These are phyloP conservation scores for Leptinotarsa rubiginosa DNA, from an alignment of 2,888 invertebrate genomes.

Conservation along the genomic window DNA sequence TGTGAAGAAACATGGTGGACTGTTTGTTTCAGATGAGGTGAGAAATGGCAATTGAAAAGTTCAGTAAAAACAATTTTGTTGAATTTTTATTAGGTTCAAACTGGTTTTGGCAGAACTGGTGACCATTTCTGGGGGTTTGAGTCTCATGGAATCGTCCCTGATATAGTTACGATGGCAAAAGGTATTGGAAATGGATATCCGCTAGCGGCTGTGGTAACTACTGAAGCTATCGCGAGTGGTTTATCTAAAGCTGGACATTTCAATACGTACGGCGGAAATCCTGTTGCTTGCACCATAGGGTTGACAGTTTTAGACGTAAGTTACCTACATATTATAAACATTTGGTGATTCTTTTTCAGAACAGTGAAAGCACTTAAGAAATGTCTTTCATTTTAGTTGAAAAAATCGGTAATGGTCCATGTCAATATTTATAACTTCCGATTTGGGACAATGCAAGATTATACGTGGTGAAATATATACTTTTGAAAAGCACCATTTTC, in stretches of 20 bases:
- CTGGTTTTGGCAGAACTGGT: constrained; percentile 95
- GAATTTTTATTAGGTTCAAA: constrained; percentile 79
- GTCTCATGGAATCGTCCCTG: constrained; percentile 85
- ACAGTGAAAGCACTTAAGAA: too few relatives aligned
- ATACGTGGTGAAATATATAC: too few relatives aligned
- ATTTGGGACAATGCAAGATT: too few relatives aligned
- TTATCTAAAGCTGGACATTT: constrained; percentile 85
- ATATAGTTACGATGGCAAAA: constrained; percentile 96
- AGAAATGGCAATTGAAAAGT: constrained; percentile 27
- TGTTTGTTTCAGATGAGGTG: constrained; percentile 93
- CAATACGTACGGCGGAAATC: constrained; percentile 97
- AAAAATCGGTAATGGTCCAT: too few relatives aligned
- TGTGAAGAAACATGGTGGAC: constrained; percentile 84
- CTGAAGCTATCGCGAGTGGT: constrained; percentile 84
- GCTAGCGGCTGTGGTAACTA: constrained; percentile 94
- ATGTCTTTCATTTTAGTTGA: too few relatives aligned
- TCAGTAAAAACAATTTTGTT: too few relatives aligned
- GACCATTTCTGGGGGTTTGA: constrained; percentile 98
- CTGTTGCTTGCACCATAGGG: constrained; percentile 89
- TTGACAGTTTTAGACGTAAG: constrained; percentile 91
- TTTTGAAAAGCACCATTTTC: too few relatives aligned
- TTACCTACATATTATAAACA: constrained; percentile 6
- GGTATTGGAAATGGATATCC: constrained; percentile 97
- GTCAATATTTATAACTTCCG: too few relatives aligned
- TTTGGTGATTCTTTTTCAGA: too few relatives aligned